Conservation (phyloP, 2,888 invertebrate genomes). For the Harpalus rufipes region DNA sequence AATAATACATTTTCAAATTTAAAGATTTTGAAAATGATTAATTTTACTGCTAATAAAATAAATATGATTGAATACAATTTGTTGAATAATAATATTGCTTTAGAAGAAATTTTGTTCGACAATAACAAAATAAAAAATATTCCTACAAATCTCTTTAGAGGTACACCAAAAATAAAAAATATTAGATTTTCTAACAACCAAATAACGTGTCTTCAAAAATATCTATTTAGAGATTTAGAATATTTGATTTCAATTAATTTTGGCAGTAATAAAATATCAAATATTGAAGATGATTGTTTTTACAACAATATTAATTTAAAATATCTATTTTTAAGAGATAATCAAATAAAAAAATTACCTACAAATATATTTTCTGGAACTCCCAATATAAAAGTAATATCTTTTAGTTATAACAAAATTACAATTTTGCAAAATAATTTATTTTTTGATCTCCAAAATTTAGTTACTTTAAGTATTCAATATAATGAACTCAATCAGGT, state of each 20-base stretch:
- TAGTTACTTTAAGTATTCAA: not conserved
- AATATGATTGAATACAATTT: not conserved
- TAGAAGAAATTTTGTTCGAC: not conserved
- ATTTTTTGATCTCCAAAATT: not conserved
- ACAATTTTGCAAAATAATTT: slow-evolving; percentile 6
- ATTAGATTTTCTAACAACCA: not conserved
- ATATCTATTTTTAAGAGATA: not conserved
- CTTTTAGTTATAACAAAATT: not conserved
- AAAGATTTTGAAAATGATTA: not conserved
- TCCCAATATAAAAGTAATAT: not conserved
- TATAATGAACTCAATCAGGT: not conserved
- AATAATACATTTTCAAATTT: no score
- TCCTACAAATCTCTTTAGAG: not conserved
- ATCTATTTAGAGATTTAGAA: not conserved
- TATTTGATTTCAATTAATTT: not conserved
- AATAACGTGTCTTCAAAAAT: slow-evolving; percentile 3
- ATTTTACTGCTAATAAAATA: slow-evolving; percentile 1
- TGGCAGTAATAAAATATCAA: not conserved
- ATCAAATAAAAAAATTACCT: not conserved
- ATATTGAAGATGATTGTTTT: slow-evolving; percentile 15
- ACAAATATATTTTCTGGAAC: not conserved
- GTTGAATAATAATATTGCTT: not conserved
- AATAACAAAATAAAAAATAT: not conserved
- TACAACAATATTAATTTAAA: slow-evolving; percentile 2
- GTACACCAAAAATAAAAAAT: not conserved